Base-by-base conservation (phyloP, 2,113 vertebrate species). In the Chelonoidis abingdonii region DNA sequence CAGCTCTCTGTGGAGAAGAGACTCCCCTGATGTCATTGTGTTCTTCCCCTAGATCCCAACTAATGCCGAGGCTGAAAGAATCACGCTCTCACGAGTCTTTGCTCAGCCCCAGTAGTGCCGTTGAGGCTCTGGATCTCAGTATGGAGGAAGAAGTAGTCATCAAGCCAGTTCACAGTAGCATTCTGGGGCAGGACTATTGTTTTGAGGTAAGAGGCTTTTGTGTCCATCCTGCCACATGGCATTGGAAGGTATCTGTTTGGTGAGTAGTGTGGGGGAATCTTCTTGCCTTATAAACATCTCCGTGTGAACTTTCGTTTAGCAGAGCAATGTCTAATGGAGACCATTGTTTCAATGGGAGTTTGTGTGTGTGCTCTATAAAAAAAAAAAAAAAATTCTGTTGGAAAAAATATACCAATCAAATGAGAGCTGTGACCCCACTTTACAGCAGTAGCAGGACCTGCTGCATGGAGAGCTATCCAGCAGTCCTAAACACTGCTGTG, bases 61-160 rank as follows among this genome's bases (percentile, higher is more conserved):
- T 99, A 98, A 99, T 99, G 99, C 99, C 99, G 94, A 99, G 99
- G 98, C 99, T 99, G 99, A 99, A 99, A 97, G 99, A 99, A 98
- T 99, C 99, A 5, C 99, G 99, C 96, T 99, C 99, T 96, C 99
- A 99, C 99, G 99, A 99, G 98, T 99, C 99, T 95, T 97, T 99
- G 98, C 99, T 99, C 98, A 99, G 99, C 98, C 99, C 99, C 97
- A 99, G 99, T 97, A 99, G 99, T 41, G 99, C 99, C 31, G 99
- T 99, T 83, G 99, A 99, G 98, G 99, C 99, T 83, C 98, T 99
- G 98, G 99, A 99, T 98, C 99, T 99, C 99, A 99, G 99, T 49
- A 99, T 99, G 99, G 99, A 99, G 98, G 99, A 99, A 96, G 99
- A 99, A 88, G 99, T 99, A 88, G 97, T 99, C 93, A 99, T 99